Evolutionary conservation across 2,797 vertebrate genomes (phyloP).

Genomic region (Onychomys leucogaster): DNA sequence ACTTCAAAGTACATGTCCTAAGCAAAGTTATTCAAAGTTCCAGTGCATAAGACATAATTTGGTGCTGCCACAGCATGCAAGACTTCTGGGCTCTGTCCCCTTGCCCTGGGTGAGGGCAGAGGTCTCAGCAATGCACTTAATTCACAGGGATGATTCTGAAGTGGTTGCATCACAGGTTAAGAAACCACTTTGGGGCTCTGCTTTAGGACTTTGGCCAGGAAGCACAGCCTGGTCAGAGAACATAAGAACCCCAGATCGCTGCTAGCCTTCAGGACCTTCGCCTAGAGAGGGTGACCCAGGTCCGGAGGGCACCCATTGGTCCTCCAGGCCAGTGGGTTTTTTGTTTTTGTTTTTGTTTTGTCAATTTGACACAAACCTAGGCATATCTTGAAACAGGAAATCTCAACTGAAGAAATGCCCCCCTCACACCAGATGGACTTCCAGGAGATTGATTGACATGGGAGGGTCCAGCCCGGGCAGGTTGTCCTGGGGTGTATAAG

Average conservation of each 20-base stretch:
- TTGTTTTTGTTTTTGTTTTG: neutral
- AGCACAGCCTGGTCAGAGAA: neutral
- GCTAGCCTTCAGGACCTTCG: neutral
- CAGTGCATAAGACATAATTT: rapidly evolving
- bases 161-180: neutral
- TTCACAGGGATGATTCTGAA: neutral
- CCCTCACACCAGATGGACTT: no score
- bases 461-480: neutral
- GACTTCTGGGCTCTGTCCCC: neutral
- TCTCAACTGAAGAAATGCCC: neutral
- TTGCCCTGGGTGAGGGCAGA: neutral
- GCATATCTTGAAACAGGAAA: neutral
- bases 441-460: neutral
- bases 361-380: neutral
- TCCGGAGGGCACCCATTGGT: neutral
- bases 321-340: neutral
- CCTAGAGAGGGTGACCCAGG: neutral
- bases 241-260: neutral
- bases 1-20: neutral
- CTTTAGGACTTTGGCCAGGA: neutral
- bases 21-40: neutral
- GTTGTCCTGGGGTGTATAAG: neutral
- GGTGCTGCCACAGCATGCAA: neutral
- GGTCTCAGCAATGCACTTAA: neutral
- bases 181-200: neutral